Evolutionary conservation across 2,113 vertebrate species (phyloP), one percentile per base, ranked within the genome.

Genomic region (Dendropsophus ebraccatus): DNA sequence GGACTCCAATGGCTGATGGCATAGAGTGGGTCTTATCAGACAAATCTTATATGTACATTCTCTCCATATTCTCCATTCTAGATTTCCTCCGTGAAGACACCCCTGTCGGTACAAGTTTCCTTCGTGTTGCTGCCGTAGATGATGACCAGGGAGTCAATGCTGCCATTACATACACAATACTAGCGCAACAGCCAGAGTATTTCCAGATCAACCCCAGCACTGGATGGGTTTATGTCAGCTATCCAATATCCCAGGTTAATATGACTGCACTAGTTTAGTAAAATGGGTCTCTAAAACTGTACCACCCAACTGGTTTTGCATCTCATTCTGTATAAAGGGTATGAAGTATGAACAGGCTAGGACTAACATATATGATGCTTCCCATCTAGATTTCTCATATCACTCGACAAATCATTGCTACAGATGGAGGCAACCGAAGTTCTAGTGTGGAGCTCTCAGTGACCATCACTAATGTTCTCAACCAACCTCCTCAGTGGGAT

Each of bases 81-180:
- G 97, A 97, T 84, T 97, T 97, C 87, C 94, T 97, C 80, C 92
- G 94, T 0, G 96, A 97, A 88, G 96, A 97, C 88, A 95, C 95
- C 6, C 91, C 95, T 0, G 93, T 97, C 35, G 97, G 96, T 25
- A 96, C 90, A 0, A 97, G 96, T 87, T 97, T 97, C 87, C 91
- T 97, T 79, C 92, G 89, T 23, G 95, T 94, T 2, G 93, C 93
- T 1, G 97, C 97, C 49, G 95, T 96, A 6, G 97, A 97, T 25
- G 95, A 92, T 1, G 97, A 97, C 93, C 96, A 96, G 90, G 96
- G 96, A 17, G 94, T 94, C 88, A 97, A 97, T 65, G 92, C 97
- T 0, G 95, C 93, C 87, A 91, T 97, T 88, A 90, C 90, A 0
- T 97, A 97, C 90, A 95, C 96, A 0, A 90, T 97, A 90, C 91